Conservation (phyloP, 64 coral and sea anemone genomes). For the Acropora yongei region DNA sequence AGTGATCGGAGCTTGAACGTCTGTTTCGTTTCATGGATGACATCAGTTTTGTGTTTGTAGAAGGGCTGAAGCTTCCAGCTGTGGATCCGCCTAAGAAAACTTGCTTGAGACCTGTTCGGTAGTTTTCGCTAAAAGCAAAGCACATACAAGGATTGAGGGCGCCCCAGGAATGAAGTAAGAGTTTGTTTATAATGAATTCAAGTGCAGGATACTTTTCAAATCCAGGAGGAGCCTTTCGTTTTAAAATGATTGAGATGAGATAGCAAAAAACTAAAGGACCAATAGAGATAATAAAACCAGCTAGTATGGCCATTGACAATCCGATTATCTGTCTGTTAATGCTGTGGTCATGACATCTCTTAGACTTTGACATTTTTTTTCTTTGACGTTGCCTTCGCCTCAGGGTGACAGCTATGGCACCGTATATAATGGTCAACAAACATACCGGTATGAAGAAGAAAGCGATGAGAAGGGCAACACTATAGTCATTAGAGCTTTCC, state of each 20-base stretch:
- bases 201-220: not conserved
- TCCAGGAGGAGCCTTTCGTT: not conserved
- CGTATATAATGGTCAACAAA: not conserved
- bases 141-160: slow-evolving; percentile 42
- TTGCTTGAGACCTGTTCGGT: slow-evolving; percentile 31
- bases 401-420: not conserved
- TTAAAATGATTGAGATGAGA: not conserved
- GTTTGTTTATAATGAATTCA: not conserved
- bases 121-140: slow-evolving; percentile 36
- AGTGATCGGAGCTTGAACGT: not conserved
- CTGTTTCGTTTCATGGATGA: not conserved
- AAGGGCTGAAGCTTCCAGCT: not conserved
- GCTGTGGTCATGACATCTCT: not conserved
- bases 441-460: not conserved
- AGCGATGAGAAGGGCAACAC: not conserved
- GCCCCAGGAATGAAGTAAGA: slow-evolving; percentile 22
- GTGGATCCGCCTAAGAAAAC: not conserved
- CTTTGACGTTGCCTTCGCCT: not conserved
- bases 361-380: not conserved
- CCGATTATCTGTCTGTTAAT: not conserved
- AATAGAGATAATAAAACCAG: slow-evolving; percentile 1
- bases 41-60: not conserved
- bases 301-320: slow-evolving; percentile 22
- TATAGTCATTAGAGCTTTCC: not conserved
- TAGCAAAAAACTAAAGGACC: not conserved